These are phyloP conservation scores for Poeciliopsis retropinna DNA, from an alignment of 2,113 vertebrate genomes.

Conservation along the genomic window DNA sequence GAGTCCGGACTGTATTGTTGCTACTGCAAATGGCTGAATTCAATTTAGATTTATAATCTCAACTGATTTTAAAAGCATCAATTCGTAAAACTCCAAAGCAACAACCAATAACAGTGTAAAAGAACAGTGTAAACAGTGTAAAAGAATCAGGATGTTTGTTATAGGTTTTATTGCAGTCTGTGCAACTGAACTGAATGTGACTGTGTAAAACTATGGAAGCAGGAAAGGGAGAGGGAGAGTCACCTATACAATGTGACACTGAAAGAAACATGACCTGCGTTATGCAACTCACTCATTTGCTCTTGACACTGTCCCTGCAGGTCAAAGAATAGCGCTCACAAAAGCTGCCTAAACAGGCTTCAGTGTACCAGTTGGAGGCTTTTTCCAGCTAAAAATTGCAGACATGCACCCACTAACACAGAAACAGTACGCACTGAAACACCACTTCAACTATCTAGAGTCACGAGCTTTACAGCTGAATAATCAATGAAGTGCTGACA, in stretches of 20 bases:
- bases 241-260: conserved; percentile 1
- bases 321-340: conserved; percentile 48
- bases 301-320: conserved; percentile 28
- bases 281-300: conserved; percentile 44
- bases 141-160: background rate
- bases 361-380: conserved; percentile 19
- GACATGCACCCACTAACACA: background rate
- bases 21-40: background rate
- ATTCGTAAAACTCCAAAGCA: background rate
- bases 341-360: conserved; percentile 28
- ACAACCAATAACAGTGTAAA: background rate
- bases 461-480: background rate
- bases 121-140: background rate
- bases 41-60: background rate
- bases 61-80: background rate
- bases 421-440: background rate
- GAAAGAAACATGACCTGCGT: conserved; percentile 32
- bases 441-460: background rate
- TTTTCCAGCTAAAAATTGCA: conserved; percentile 36
- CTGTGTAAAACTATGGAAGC: background rate
- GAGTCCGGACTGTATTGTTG: background rate
- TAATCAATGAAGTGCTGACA: conserved; percentile 12
- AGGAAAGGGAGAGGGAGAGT: background rate
- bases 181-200: background rate
- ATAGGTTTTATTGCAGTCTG: background rate